phyloP scores from a whole-genome alignment of 2,113 vertebrate species.

The Elaphurus davidianus region DNA sequence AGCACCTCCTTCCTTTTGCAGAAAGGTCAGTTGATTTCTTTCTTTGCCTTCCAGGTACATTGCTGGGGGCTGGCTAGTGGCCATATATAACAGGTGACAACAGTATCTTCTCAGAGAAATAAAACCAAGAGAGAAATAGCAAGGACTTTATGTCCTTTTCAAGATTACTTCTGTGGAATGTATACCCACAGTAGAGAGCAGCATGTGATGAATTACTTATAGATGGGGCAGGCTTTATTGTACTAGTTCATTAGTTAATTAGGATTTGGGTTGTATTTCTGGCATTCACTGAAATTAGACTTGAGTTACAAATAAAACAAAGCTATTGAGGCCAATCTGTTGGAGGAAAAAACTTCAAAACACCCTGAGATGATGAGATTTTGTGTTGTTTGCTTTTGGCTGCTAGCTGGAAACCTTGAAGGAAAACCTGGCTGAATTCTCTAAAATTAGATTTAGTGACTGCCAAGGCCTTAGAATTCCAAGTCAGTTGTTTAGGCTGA shows the following conservation, averaged over 20 bases:
- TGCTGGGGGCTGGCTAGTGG: conserved; percentile 51
- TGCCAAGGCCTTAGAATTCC: not conserved
- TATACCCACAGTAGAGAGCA: not conserved
- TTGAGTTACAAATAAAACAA: conserved; percentile 1
- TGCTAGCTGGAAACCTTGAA: not conserved
- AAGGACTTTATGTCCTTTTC: not conserved
- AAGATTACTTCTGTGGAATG: not conserved
- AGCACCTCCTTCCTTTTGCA: conserved; percentile 70
- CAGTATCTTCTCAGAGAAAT: conserved; percentile 44
- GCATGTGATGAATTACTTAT: not conserved
- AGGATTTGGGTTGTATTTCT: conserved; percentile 26
- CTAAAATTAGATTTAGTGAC: not conserved
- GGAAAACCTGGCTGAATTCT: not conserved
- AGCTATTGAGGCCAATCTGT: not conserved
- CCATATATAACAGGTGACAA: conserved; percentile 49
- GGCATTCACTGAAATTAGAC: conserved; percentile 4
- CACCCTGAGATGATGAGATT: not conserved
- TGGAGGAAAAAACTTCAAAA: conserved; percentile 12
- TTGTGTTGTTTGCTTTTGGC: not conserved
- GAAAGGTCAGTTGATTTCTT: conserved; percentile 54
- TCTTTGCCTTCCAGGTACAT: conserved; percentile 15
- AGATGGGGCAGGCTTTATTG: not conserved
- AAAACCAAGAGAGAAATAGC: not conserved
- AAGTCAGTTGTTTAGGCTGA: not conserved
- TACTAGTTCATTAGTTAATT: not conserved